Evolutionary conservation across 2,888 invertebrate genomes (phyloP), one percentile per base, ranked within the genome.

Genomic region (Zaprionus bogoriensis): DNA sequence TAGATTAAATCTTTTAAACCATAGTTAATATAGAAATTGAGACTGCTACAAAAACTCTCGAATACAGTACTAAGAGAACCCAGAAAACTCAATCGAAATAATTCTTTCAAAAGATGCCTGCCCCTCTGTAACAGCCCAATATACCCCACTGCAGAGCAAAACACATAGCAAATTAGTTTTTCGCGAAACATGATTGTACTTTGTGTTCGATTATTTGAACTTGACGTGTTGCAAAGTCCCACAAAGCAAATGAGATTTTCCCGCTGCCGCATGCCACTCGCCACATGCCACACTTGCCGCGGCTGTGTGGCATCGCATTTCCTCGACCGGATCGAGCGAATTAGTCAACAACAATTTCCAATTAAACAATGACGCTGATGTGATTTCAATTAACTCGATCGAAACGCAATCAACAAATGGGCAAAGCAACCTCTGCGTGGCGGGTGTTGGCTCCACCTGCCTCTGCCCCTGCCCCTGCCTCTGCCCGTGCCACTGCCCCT

Each of bases 331-430:
- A 30, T 66, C 57, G 54, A n/a, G 32, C 44, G 23, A 41, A 60
- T 55, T 44, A 50, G 47, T 55, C 39, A 60, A 52, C 25, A 41
- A 51, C 54, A 74, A 64, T 78, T 79, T 74, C 61, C 76, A 85
- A 78, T 79, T 78, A 72, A 69, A 82, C 73, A 85, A 82, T 80
- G 59, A 38, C 42, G 62, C 27, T 44, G 66, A 64, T 57, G 64
- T 50, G 46, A 45, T 59, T 65, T 62, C 59, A 60, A 81, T 77
- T 77, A 81, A 73, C 58, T 73, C 27, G 74, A 59, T 59, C 39
- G 60, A 79, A 79, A 61, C 48, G 55, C 68, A 72, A 68, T 75
- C 68, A 61, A 47, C 39, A 53, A 67, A 54, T 75, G 61, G 77
- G 64, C 64, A 61, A 46, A 23, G 46, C 38, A 74, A 67, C 64